phyloP scores from a whole-genome alignment of 2,113 vertebrate genomes.

The Willisornis vidua region DNA sequence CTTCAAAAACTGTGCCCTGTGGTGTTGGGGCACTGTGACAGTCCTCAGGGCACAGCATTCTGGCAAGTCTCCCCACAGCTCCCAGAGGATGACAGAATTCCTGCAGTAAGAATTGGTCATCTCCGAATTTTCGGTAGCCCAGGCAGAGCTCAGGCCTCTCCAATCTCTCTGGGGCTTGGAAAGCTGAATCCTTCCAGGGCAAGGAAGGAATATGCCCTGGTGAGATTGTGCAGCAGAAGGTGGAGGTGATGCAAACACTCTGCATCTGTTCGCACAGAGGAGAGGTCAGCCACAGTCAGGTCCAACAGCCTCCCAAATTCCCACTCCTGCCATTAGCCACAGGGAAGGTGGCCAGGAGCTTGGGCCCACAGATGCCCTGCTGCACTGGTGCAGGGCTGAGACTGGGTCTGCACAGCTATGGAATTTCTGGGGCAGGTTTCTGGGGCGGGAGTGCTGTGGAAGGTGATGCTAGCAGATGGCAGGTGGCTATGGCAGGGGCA shows the following conservation, averaged over 20 bases:
- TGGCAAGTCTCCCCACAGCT: accelerated
- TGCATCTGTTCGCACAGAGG: neutral
- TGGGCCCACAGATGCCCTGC: accelerated
- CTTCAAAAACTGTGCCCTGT: accelerated
- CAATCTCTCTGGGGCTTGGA: neutral
- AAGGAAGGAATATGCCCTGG: neutral
- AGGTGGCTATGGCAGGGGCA: accelerated
- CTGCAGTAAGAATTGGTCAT: neutral
- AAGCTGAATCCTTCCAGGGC: neutral
- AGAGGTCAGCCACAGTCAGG: accelerated
- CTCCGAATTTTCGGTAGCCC: neutral
- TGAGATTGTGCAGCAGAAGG: neutral
- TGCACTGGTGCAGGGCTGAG: accelerated
- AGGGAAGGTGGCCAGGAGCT: accelerated
- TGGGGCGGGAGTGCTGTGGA: neutral
- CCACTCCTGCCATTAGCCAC: accelerated
- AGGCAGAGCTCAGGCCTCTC: neutral
- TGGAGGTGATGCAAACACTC: accelerated
- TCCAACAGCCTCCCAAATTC: neutral
- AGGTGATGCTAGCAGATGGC: neutral
- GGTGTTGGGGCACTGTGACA: neutral
- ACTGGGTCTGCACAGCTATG: accelerated
- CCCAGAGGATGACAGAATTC: neutral
- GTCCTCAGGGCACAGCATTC: neutral
- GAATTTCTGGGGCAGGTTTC: constrained; percentile 40